These are phyloP conservation scores for Lasioglossum marginatum DNA, from an alignment of 2,888 invertebrate species.

Conservation along the genomic window DNA sequence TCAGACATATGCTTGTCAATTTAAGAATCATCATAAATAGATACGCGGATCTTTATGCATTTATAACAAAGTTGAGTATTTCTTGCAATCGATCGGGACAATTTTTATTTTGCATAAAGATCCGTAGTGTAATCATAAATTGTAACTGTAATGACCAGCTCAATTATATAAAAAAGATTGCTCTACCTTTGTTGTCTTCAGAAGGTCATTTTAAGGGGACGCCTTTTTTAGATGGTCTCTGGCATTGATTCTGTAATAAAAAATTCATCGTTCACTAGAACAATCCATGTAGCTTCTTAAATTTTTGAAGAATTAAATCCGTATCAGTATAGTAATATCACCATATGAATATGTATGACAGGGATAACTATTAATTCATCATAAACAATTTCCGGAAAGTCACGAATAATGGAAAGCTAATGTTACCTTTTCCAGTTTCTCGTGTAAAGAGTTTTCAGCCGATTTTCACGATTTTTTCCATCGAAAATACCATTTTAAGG, in stretches of 20 bases:
- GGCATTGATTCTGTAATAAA: conserved; percentile 19
- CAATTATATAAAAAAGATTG: not conserved
- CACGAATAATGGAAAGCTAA: not conserved
- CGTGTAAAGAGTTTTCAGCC: not conserved
- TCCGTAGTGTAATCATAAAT: not conserved
- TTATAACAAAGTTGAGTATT: too few relatives aligned
- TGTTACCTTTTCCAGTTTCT: conserved; percentile 19
- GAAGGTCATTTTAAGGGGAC: not conserved
- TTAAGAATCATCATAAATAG: not conserved
- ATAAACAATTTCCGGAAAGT: not conserved
- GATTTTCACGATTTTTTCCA: not conserved
- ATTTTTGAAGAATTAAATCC: not conserved
- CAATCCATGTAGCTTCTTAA: not conserved
- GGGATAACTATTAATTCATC: conserved; percentile 81
- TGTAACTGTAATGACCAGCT: not conserved
- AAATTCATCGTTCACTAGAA: not conserved
- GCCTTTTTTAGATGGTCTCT: too few relatives aligned
- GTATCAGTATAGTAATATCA: conserved; percentile 75
- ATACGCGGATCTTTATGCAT: too few relatives aligned
- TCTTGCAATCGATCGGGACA: too few relatives aligned
- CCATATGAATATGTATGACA: conserved; percentile 79
- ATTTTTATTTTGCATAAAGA: too few relatives aligned
- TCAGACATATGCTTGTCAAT: conserved; percentile 20
- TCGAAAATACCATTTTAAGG: too few relatives aligned
- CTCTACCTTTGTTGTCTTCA: not conserved